Base-by-base conservation (phyloP, 2,888 invertebrate species). In the Linyphia triangularis region DNA sequence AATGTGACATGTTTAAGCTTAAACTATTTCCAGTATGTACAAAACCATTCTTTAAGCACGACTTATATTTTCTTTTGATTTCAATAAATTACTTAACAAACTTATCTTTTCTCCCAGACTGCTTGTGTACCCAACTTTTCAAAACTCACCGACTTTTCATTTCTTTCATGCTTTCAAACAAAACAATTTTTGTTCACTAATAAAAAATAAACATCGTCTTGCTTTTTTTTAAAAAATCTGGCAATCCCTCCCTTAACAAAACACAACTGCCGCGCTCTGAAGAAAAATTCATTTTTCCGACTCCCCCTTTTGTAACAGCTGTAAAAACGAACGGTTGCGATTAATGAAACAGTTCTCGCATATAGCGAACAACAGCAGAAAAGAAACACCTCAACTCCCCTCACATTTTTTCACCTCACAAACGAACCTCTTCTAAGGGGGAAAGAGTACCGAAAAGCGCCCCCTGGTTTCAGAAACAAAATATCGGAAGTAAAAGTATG, bases 241-340 rank as follows among this genome's bases (percentile, higher is more conserved):
- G 16, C 40, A 2, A 40, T 40, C n/a, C n/a, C n/a, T 51, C 51
- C n/a, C n/a, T 51, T 16, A 51, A 51, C 51, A 51, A 2, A 16
- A 51, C 2, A n/a, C 51, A 51, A 51, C 51, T 51, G 51, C 51
- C n/a, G 51, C 5, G 51, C 5, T 16, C 13, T n/a, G n/a, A n/a
- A 10, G 4, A 28, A 16, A 24, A 63, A 24, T 63, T 0, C 37
- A 9, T n/a, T 13, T 3, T 7, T 22, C 22, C 40, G 7, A 37
- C 22, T 24, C 37, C 40, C 3, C 30, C 33, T 51, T 33, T 75
- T 75, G 75, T 22, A 75, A 75, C 75, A 75, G 75, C 75, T 75
- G 75, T 57, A 51, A 51, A 26, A 57, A 73, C 51, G 51, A 28
- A 70, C n/a, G 16, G 75, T 59, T 24, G 40, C 40, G 63, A 78